Base-by-base conservation (phyloP, 2,113 vertebrate species). In the Pseudopipra pipra region DNA sequence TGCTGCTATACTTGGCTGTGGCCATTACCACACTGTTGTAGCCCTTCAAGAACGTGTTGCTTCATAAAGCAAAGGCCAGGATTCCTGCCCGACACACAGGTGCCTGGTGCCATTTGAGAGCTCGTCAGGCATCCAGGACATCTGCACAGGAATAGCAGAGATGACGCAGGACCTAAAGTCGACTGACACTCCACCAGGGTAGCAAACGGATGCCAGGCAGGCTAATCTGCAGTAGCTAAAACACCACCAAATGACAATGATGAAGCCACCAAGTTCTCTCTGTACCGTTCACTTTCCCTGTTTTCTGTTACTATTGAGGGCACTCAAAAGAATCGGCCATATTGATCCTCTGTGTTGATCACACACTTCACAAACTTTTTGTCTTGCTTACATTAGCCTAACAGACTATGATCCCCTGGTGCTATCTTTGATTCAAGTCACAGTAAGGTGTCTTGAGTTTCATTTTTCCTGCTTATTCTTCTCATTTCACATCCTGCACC, bases 71-170 rank as follows among this genome's bases (percentile, higher is more conserved):
- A 0, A 70, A 71, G 68, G 79, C 73, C 75, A 73, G 49, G 67
- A 85, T 85, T 88, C 47, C 72, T 80, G 39, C 12, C 59, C 9
- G 39, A n/a, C 0, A 3, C 75, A 84, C 80, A 55, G 63, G 80
- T 71, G 86, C 35, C 44, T 7, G 2, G 79, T 78, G 89, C 70
- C 76, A 93, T 93, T 74, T 81, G 95, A 96, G 90, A 96, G 35
- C 56, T 65, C 58, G 5, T 59, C 33, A 84, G 70, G 80, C 77
- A 90, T 74, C 44, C 73, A 55, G 74, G 76, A 71, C 89, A 93
- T 84, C 83, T 95, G 93, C 31, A 81, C 28, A 3, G 73, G 89
- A 96, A 96, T 89, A 95, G 80, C 55, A 96, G 44, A 71, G 74
- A 73, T 90, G 90, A 93, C 47, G 30, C 90, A 95, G 86, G 79